Conservation (phyloP, 2,113 vertebrate genomes). For the Montifringilla adamsi region DNA sequence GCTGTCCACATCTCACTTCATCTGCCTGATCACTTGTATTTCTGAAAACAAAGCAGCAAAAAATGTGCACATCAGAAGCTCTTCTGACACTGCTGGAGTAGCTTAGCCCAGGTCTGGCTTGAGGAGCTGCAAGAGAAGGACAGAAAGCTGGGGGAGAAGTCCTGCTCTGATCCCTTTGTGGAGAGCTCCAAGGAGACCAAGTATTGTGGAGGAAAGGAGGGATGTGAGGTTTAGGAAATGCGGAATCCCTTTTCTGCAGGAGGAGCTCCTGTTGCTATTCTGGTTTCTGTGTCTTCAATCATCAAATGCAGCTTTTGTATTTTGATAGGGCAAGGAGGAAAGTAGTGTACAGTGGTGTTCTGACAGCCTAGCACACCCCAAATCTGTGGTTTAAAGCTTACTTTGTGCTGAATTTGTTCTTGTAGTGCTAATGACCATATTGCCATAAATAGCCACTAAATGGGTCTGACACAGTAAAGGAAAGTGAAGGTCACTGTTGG, state of each 20-base stretch:
- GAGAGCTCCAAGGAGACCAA: not conserved
- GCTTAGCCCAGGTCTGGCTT: not conserved
- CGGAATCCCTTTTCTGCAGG: not conserved
- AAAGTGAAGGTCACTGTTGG: constrained; percentile 1
- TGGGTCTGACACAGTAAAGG: not conserved
- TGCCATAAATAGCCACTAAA: constrained; percentile 57
- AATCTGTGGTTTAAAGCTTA: constrained; percentile 29
- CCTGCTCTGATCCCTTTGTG: not conserved
- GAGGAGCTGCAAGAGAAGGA: not conserved
- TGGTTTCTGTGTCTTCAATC: constrained; percentile 41
- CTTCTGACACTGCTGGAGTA: not conserved
- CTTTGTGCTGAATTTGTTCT: constrained; percentile 48
- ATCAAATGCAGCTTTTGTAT: constrained; percentile 50
- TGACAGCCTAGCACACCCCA: constrained; percentile 18
- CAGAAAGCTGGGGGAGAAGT: not conserved
- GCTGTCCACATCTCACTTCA: not conserved
- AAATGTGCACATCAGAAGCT: not conserved
- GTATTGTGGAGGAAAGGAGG: not conserved
- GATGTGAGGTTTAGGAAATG: not conserved
- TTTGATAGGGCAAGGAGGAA: constrained; percentile 16
- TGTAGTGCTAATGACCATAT: constrained; percentile 46
- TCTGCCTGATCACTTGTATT: not conserved
- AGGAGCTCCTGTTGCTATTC: constrained; percentile 24
- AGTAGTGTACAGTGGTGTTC: constrained; percentile 28
- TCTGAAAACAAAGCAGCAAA: not conserved